These are phyloP conservation scores for Gulo gulo DNA, from an alignment of 2,113 vertebrate species.

Conservation along the genomic window DNA sequence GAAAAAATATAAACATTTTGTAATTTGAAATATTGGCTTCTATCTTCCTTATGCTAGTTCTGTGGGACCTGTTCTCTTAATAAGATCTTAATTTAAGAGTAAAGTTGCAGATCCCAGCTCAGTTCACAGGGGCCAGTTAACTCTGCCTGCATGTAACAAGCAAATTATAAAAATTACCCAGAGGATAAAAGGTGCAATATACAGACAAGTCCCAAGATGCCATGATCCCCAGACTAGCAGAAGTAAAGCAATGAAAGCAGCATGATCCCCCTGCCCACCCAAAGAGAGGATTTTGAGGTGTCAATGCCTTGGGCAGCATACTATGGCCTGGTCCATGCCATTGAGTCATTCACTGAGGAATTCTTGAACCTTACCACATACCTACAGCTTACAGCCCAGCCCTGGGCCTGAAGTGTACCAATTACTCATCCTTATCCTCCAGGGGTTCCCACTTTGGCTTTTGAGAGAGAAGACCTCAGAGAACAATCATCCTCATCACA, in stretches of 20 bases:
- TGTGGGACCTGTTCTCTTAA: not conserved
- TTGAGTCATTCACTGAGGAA: not conserved
- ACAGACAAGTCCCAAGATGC: not conserved
- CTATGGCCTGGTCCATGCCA: not conserved
- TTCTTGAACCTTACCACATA: too few species aligned
- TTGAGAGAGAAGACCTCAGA: not conserved
- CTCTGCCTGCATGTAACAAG: not conserved
- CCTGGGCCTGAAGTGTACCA: not conserved
- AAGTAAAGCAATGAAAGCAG: not conserved
- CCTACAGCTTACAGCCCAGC: not conserved
- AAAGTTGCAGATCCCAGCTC: not conserved
- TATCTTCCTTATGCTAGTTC: not conserved
- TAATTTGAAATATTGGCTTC: not conserved
- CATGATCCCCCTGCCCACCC: too few species aligned
- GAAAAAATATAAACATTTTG: not conserved
- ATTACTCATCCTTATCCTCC: not conserved
- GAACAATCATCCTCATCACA: not conserved
- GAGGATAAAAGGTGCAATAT: not conserved
- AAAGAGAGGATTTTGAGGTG: not conserved
- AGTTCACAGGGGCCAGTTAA: not conserved
- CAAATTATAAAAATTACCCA: not conserved
- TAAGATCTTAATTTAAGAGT: not conserved
- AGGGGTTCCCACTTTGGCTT: not conserved
- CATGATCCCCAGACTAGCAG: rapidly evolving
- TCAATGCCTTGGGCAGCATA: not conserved